phyloP scores from a whole-genome alignment of 1,140 invertebrate species.

The Psix sp. region DNA sequence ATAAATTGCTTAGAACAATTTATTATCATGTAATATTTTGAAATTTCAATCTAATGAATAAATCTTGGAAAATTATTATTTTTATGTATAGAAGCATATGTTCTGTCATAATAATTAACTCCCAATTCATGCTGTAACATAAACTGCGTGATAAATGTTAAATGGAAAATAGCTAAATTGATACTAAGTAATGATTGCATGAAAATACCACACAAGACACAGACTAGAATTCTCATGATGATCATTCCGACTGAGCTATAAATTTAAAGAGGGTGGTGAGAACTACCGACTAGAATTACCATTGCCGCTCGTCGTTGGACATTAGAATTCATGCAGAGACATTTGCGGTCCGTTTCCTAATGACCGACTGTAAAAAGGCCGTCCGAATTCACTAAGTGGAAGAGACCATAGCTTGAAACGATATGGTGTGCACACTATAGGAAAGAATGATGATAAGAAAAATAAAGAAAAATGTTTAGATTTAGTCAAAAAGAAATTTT shows the following conservation, averaged over 20 bases:
- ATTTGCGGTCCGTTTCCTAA: constrained; percentile 75
- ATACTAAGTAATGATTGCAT: constrained; percentile 63
- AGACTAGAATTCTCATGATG: constrained; percentile 50
- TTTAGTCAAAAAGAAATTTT: constrained; percentile 35
- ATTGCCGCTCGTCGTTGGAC: constrained; percentile 59
- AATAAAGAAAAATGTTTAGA: constrained; percentile 38
- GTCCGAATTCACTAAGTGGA: constrained; percentile 64
- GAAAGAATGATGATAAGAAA: constrained; percentile 46
- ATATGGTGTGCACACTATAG: constrained; percentile 14
- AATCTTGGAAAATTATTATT: too few relatives aligned
- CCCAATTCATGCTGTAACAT: too few relatives aligned
- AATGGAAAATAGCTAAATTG: constrained; percentile 27
- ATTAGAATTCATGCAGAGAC: constrained; percentile 77
- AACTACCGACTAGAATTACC: constrained; percentile 52
- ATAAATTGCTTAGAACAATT: too few relatives aligned
- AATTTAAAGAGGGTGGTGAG: constrained; percentile 45
- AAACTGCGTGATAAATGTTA: too few relatives aligned
- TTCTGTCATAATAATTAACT: too few relatives aligned
- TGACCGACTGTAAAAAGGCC: constrained; percentile 73
- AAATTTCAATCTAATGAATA: too few relatives aligned
- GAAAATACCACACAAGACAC: constrained; percentile 68
- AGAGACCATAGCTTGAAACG: constrained; percentile 51
- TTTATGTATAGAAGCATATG: too few relatives aligned
- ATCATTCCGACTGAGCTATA: constrained; percentile 37
- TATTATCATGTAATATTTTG: too few relatives aligned